Conservation (phyloP, 1,140 invertebrate species). For the Luehdorfia chinensis region DNA sequence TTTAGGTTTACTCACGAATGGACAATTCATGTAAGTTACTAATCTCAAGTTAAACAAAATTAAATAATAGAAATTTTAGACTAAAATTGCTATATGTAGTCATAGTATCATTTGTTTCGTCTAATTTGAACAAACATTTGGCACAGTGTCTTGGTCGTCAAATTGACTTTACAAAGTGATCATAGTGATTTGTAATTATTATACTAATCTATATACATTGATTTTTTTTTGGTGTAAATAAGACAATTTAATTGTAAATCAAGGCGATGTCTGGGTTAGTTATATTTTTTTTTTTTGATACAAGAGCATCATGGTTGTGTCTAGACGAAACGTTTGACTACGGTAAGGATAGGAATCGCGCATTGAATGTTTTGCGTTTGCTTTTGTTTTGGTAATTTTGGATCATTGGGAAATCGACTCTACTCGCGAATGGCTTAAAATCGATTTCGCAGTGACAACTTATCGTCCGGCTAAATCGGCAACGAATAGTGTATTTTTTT, state of each 20-base stretch:
- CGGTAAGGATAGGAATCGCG: not conserved
- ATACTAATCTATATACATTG: constrained; percentile 4
- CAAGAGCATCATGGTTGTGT: not conserved
- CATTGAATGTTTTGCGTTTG: no score
- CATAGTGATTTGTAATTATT: not conserved
- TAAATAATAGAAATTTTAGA: no score
- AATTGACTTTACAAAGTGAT: constrained; percentile 8
- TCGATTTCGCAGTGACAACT: constrained; percentile 2
- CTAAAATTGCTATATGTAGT: no score
- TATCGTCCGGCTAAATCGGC: not conserved
- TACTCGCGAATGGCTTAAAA: not conserved
- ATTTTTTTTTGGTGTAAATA: constrained; percentile 8
- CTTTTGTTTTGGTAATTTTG: no score
- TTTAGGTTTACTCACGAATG: no score
- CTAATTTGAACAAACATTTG: no score
- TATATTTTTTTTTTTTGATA: not conserved
- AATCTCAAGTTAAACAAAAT: no score
- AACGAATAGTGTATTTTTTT: constrained; percentile 6
- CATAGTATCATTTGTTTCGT: no score
- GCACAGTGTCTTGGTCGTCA: no score
- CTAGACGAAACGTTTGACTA: not conserved
- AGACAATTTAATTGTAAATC: constrained; percentile 9
- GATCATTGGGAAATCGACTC: not conserved
- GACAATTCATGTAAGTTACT: no score
- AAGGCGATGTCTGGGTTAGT: not conserved